These are phyloP conservation scores for Gephyroberyx darwinii DNA, from an alignment of 2,797 vertebrate genomes.

Conservation along the genomic window DNA sequence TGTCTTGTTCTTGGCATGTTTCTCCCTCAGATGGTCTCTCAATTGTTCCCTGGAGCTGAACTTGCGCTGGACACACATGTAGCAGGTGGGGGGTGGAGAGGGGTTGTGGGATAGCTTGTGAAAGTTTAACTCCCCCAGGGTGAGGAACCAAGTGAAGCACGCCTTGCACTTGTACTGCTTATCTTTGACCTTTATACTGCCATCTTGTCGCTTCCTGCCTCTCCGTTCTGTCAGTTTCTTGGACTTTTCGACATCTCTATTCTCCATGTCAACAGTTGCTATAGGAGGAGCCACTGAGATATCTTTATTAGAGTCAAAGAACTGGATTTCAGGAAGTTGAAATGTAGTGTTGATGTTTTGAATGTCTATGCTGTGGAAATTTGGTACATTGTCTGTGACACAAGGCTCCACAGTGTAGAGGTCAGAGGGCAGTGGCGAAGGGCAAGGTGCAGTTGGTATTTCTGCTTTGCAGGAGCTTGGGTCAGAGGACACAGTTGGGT, in stretches of 20 bases:
- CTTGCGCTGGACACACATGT: slow-evolving; percentile 98
- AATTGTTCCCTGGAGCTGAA: slow-evolving; percentile 96
- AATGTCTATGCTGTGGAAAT: slow-evolving; percentile 83
- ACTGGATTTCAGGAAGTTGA: slow-evolving; percentile 85
- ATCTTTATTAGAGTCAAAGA: slow-evolving; percentile 82
- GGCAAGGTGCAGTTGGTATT: slow-evolving; percentile 41
- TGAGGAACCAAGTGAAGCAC: slow-evolving; percentile 96
- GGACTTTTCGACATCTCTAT: slow-evolving; percentile 72
- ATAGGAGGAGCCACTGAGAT: slow-evolving; percentile 63
- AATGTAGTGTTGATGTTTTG: slow-evolving; percentile 85
- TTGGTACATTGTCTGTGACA: slow-evolving; percentile 62
- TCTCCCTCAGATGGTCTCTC: slow-evolving; percentile 93
- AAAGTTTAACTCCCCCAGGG: slow-evolving; percentile 93
- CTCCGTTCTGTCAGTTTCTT: slow-evolving; percentile 77
- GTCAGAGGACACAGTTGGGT: slow-evolving; percentile 67
- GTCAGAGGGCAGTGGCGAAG: slow-evolving; percentile 64
- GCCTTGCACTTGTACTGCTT: slow-evolving; percentile 97
- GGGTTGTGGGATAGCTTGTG: slow-evolving; percentile 97
- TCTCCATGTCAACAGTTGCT: slow-evolving; percentile 54
- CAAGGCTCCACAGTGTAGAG: slow-evolving; percentile 52
- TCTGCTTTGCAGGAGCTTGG: slow-evolving; percentile 74
- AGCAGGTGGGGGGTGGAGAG: slow-evolving; percentile 95
- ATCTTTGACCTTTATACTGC: slow-evolving; percentile 85
- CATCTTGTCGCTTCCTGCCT: slow-evolving; percentile 80
- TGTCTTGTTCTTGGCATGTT: slow-evolving; percentile 91